phyloP scores from a whole-genome alignment of 1,140 invertebrate species.

The Pseudachorutes palmiensis region DNA sequence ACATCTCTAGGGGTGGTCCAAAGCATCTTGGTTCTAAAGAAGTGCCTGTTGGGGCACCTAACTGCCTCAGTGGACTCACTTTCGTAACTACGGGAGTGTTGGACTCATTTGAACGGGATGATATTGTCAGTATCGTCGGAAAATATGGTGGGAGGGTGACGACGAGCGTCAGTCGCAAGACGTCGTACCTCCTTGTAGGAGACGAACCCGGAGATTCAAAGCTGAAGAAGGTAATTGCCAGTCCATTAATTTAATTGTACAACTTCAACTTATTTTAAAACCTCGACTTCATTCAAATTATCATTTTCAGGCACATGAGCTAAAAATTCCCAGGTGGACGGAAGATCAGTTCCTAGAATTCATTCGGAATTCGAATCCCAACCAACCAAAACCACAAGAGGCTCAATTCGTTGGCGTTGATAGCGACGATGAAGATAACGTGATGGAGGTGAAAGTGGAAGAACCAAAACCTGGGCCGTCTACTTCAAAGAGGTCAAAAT shows the following conservation, averaged over 20 bases:
- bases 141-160: constrained; percentile 74
- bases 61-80: constrained; percentile 64
- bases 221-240: constrained; percentile 61
- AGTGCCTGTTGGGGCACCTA: constrained; percentile 65
- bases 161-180: constrained; percentile 64
- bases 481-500: background rate
- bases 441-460: constrained; percentile 16
- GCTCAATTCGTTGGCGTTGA: constrained; percentile 32
- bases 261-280: background rate
- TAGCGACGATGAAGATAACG: constrained; percentile 19
- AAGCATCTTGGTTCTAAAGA: constrained; percentile 69
- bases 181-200: constrained; percentile 72
- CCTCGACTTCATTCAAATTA: background rate
- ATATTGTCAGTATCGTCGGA: constrained; percentile 62
- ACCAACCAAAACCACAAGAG: constrained; percentile 19
- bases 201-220: constrained; percentile 76
- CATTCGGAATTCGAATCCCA: constrained; percentile 51
- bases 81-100: constrained; percentile 82
- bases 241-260: background rate
- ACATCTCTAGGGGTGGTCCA: constrained; percentile 57
- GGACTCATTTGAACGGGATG: constrained; percentile 77
- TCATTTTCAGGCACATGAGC: constrained; percentile 21
- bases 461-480: background rate
- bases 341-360: constrained; percentile 79
- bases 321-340: constrained; percentile 49